These are phyloP conservation scores for Bolborhynchus lineola DNA, from an alignment of 2,113 vertebrate genomes.

Conservation along the genomic window DNA sequence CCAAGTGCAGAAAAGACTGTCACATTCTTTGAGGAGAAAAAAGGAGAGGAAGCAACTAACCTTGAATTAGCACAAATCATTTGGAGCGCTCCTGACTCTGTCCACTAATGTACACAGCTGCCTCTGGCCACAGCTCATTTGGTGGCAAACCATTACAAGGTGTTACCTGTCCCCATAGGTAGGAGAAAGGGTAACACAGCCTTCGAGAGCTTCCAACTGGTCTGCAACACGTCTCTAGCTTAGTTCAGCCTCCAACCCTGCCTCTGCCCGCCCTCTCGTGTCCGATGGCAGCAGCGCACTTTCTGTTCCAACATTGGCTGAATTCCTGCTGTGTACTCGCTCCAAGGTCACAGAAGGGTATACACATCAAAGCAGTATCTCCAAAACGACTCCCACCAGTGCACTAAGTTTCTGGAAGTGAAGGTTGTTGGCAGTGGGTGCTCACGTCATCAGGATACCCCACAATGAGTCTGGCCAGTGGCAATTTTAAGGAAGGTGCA, in stretches of 20 bases:
- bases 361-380: not conserved
- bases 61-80: not conserved
- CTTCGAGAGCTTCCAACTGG: not conserved
- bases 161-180: not conserved
- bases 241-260: not conserved
- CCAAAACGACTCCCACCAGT: not conserved
- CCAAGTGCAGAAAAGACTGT: not conserved
- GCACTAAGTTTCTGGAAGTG: not conserved
- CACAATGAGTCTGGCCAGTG: not conserved
- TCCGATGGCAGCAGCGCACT: not conserved
- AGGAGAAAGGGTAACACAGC: not conserved
- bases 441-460: not conserved
- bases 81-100: not conserved
- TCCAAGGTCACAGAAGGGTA: not conserved
- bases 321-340: too few relatives aligned
- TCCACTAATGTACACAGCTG: not conserved
- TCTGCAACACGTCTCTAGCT: fast-evolving
- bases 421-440: not conserved
- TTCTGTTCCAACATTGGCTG: fast-evolving
- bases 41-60: not conserved
- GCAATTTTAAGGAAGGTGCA: not conserved
- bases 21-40: not conserved
- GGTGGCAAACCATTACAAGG: not conserved
- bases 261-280: not conserved
- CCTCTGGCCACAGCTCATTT: not conserved